Evolutionary conservation across 2,888 invertebrate species (phyloP).

Genomic region (Drosophila melanosoma): DNA sequence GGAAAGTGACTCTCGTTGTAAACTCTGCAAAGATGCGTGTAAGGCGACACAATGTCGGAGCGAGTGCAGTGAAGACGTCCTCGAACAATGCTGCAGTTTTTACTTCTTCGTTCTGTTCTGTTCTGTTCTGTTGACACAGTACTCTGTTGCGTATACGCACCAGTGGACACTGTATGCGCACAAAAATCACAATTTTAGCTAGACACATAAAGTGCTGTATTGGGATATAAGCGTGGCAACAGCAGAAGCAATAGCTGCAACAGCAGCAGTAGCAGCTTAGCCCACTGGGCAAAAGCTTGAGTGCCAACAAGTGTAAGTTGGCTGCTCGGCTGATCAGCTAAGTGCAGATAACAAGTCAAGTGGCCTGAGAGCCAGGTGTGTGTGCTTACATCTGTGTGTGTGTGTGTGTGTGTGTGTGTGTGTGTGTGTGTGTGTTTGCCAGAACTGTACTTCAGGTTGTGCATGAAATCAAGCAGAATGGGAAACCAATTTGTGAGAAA

Average conservation of each 20-base stretch:
- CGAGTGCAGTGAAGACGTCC: conserved; percentile 36
- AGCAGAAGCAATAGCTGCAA: background rate
- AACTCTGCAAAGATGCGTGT: conserved; percentile 54
- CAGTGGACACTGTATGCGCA: conserved; percentile 24
- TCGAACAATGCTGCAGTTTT: conserved; percentile 45
- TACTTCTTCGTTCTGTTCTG: conserved; percentile 10
- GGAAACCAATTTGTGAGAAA: conserved; percentile 75
- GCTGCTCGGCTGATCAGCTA: conserved; percentile 66
- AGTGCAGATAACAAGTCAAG: conserved; percentile 79
- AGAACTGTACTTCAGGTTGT: conserved; percentile 64
- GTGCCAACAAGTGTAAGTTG: conserved; percentile 78
- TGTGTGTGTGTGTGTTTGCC: conserved; percentile 41
- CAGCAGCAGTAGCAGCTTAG: background rate
- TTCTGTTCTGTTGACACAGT: conserved; percentile 18
- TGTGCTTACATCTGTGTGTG: background rate
- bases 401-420: conserved; percentile 4
- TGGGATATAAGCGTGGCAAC: conserved; percentile 20
- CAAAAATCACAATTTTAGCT: conserved; percentile 60
- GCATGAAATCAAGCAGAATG: conserved; percentile 77
- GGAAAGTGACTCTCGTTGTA: conserved; percentile 48
- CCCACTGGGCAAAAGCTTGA: conserved; percentile 26
- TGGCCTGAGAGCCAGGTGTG: conserved; percentile 49
- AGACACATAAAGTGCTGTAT: conserved; percentile 48
- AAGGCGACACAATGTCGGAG: conserved; percentile 43
- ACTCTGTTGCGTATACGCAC: conserved; percentile 64